Evolutionary conservation across 2,888 invertebrate genomes (phyloP), one percentile per base, ranked within the genome.

Genomic region (Tetragonula carbonaria): DNA sequence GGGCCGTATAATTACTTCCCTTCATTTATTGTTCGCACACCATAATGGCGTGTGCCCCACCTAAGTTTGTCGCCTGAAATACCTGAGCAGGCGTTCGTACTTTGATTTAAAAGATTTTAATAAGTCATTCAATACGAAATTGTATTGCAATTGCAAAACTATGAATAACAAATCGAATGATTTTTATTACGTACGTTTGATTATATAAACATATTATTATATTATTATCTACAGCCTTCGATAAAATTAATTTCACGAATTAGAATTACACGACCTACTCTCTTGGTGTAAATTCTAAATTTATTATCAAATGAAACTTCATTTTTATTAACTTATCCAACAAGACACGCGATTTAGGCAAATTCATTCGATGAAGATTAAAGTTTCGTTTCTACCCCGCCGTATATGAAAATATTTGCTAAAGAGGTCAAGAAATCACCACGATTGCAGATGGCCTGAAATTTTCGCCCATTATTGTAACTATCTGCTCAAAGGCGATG

Each of bases 1-100:
- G 53, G 65, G 38, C 5, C 16, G 74, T 38, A 23, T 53, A 74
- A 74, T 74, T 74, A 38, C 65, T 53, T 65, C 65, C 74, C 16
- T 51, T 74, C 63, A 53, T 59, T 65, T 65, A 74, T 65, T 65
- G 63, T 65, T 33, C 53, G 28, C 45, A 8, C 45, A 4, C 5
- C 13, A 65, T 33, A 74, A 65, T 53, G 63, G 38, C 18, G 21
- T 18, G 28, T 53, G 50, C 73, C 57, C 23, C 73, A 14, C 72
- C 59, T 50, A 21, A 73, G n/a, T 55, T 33, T 33, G 53, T 70
- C 53, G 53, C 33, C 6, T 55, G 21, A 55, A 55, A 55, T 33
- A 66, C 45, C n/a, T 23, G 45, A 11, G 38, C 8, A 38, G 38
- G 38, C 8, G 1, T 38, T 38, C 38, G 38, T 38, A 38, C 38